Conservation (phyloP, 2,888 invertebrate species). For the Cerastis leucographa region DNA sequence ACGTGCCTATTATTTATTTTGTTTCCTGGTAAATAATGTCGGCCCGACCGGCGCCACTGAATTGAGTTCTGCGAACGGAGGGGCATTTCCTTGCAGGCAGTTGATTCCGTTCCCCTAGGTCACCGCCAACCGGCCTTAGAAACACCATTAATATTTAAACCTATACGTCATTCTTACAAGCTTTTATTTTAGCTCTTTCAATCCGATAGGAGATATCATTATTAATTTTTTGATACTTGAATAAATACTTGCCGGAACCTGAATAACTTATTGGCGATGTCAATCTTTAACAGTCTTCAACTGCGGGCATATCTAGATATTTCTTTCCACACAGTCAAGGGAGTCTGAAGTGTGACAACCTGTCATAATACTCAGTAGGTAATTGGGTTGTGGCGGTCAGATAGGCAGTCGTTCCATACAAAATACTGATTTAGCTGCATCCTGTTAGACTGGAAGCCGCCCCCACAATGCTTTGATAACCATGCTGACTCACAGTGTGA, state of each 20-base stretch:
- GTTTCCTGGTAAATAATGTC: constrained; percentile 81
- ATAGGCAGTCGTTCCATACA: not conserved
- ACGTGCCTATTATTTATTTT: constrained; percentile 83
- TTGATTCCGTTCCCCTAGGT: constrained; percentile 73
- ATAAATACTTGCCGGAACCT: constrained; percentile 21
- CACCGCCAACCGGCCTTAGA: constrained; percentile 77
- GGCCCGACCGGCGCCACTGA: constrained; percentile 83
- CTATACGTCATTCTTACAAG: constrained; percentile 73
- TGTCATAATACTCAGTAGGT: not conserved
- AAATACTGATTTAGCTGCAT: not conserved
- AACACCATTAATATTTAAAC: constrained; percentile 84
- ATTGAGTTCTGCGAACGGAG: constrained; percentile 85
- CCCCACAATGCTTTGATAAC: not conserved
- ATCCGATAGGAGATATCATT: constrained; percentile 49
- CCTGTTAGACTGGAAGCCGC: not conserved
- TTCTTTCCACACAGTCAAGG: not conserved
- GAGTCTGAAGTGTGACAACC: not conserved
- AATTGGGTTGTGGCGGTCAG: not conserved
- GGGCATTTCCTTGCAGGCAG: constrained; percentile 85
- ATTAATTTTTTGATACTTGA: constrained; percentile 22
- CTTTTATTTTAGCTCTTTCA: no score
- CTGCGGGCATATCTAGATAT: not conserved
- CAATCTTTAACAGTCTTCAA: not conserved
- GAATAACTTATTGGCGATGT: not conserved
- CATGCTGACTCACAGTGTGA: not conserved